Evolutionary conservation across 2,113 vertebrate species (phyloP), one percentile per base, ranked within the genome.

Genomic region (Dasyornis broadbenti): DNA sequence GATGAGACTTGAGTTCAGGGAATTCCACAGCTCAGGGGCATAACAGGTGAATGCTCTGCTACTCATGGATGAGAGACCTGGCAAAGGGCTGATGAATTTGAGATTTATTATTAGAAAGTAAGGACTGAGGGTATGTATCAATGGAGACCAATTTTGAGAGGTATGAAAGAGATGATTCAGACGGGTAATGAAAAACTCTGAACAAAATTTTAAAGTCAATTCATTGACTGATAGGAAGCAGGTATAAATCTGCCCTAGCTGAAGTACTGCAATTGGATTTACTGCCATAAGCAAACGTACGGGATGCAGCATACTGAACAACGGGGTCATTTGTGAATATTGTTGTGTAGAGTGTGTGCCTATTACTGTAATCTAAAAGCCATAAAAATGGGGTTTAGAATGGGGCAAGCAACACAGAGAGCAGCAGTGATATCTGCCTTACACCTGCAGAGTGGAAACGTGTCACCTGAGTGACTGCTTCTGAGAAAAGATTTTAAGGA

Each of bases 81-180:
- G 97, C 97, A 97, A 97, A 86, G 92, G 89, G 70, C 79, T 98
- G 97, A 98, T 97, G 97, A 97, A 97, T 97, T 97, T 97, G 94
- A 97, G 97, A 97, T 98, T 98, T 98, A 98, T 97, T 98, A 96
- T 97, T 97, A 96, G 95, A 97, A 97, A 97, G 91, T 88, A 80
- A 86, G 95, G 93, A 95, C 95, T 92, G 82, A 98, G 94, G 95
- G 91, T 92, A 95, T 39, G 30, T 98, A 94, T 97, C 97, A 97
- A 96, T 92, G 95, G 93, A 96, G 90, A 81, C 86, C 89, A 80
- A 19, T 97, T 97, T 92, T 96, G 96, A 97, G 96, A 96, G 87
- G 76, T 95, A 78, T 90, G 92, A 97, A 98, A 96, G 68, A 84
- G 87, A 97, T 49, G 56, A 96, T 97, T 97, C 93, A 96, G 35